phyloP scores from a whole-genome alignment of 1,140 invertebrate genomes.

The Brachionus calyciflorus region DNA sequence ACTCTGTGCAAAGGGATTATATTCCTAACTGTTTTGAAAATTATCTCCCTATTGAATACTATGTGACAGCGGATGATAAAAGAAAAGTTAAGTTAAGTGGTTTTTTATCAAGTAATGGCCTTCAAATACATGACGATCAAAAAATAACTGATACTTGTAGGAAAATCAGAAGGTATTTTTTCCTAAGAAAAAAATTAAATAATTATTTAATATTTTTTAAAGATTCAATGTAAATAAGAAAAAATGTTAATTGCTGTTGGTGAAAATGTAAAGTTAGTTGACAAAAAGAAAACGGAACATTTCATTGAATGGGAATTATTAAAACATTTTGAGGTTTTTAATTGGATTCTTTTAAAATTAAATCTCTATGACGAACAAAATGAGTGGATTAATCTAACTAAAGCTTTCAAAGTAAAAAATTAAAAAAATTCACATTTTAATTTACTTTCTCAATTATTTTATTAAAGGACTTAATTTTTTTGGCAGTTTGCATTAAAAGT shows the following conservation, averaged over 20 bases:
- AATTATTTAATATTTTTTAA: background rate
- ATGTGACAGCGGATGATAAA: background rate
- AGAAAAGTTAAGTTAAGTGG: no score
- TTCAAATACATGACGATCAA: background rate
- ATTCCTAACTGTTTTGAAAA: slow-evolving; percentile 2
- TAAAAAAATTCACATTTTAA: no score
- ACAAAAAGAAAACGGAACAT: background rate
- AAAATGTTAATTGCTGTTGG: slow-evolving; percentile 14
- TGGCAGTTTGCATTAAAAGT: no score
- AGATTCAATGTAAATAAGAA: slow-evolving; percentile 29
- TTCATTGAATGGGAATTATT: no score
- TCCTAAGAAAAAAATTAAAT: background rate
- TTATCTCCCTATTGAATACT: background rate
- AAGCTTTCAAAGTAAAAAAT: no score
- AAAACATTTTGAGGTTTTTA: no score
- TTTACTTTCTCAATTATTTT: no score
- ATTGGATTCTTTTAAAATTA: no score
- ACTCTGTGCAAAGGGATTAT: background rate
- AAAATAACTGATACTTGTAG: background rate
- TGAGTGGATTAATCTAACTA: no score
- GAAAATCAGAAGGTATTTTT: slow-evolving; percentile 1
- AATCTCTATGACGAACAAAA: no score
- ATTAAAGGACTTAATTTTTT: no score
- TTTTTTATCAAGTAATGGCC: background rate
- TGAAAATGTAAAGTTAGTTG: slow-evolving; percentile 6